Conservation (phyloP, 2,797 vertebrate genomes). For the Sebastes variabilis region DNA sequence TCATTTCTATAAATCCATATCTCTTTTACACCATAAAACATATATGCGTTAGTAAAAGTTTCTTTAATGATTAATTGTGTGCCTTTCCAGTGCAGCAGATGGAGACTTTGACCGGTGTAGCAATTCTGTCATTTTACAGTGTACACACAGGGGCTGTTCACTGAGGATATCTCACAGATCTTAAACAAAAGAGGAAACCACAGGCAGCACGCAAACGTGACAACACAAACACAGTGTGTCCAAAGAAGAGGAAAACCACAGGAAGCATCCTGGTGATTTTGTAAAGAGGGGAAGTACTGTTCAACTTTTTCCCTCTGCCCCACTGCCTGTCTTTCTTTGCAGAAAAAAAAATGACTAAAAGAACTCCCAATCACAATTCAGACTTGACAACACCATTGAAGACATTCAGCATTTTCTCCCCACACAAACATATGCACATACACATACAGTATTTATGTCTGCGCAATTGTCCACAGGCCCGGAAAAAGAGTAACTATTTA, state of each 20-base stretch:
- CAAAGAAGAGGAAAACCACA: constrained; percentile 23
- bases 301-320: constrained; percentile 22
- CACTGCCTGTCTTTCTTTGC: constrained; percentile 3
- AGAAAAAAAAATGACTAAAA: neutral
- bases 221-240: constrained; percentile 7
- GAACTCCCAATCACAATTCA: neutral
- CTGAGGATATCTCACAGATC: constrained; percentile 23
- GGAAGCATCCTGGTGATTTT: constrained; percentile 37
- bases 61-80: neutral
- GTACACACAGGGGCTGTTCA: constrained; percentile 14
- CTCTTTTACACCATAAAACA: neutral
- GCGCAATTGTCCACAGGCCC: constrained; percentile 7
- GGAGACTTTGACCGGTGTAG: neutral
- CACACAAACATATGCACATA: neutral
- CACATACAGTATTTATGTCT: neutral
- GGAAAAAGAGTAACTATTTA: constrained; percentile 48
- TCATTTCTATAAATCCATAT: neutral
- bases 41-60: neutral
- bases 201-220: constrained; percentile 2
- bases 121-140: constrained; percentile 10
- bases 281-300: constrained; percentile 34
- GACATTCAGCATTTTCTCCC: neutral
- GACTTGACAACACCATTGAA: constrained; percentile 26
- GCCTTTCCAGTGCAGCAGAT: neutral
- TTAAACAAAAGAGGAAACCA: constrained; percentile 38